Base-by-base conservation (phyloP, 2,797 vertebrate genomes). In the Phoeniculus purpureus region DNA sequence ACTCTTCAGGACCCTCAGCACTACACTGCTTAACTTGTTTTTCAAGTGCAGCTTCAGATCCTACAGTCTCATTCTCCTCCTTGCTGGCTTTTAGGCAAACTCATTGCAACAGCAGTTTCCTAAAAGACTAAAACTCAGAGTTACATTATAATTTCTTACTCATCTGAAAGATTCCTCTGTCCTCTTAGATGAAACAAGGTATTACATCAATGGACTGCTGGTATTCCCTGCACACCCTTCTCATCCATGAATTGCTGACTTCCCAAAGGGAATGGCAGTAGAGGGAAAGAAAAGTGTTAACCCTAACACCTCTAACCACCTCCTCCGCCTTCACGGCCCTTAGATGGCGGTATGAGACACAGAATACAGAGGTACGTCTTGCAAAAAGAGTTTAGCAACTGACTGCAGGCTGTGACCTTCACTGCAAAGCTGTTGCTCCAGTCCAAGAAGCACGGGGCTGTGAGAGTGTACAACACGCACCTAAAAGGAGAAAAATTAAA, bases 331-430 rank as follows among this genome's bases (percentile, higher is more conserved):
- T 18, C 0, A 1, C 22, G 61, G 45, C 95, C 95, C 78, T 95
- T 95, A 95, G 85, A 88, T 89, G 94, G 95, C 94, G 92, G 94
- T 81, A 74, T 86, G 80, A 91, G 74, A 95, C 85, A 77, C 26
- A 23, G 85, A 92, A 95, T 91, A 68, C 0, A 78, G 40, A 89
- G 16, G 43, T 32, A 31, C 7, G 15, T 26, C 31, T 55, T 4
- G 5, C 27, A 43, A 61, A 52, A 79, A 47, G 12, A 2, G 9
- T n/a, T 40, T 7, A 23, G 43, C 22, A 54, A 10, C 22, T 32
- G 14, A 6, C 51, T 77, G 7, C 27, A 74, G 34, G n/a, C 31
- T 23, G 15, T 26, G 43, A 3, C 45, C 40, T 34, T 54, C 66
- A 21, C 54, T 23, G 27, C 7, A 26, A 17, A 81, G 32, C 15